These are phyloP conservation scores for Trichogramma dendrolimi DNA, from an alignment of 2,888 invertebrate species.

Conservation along the genomic window DNA sequence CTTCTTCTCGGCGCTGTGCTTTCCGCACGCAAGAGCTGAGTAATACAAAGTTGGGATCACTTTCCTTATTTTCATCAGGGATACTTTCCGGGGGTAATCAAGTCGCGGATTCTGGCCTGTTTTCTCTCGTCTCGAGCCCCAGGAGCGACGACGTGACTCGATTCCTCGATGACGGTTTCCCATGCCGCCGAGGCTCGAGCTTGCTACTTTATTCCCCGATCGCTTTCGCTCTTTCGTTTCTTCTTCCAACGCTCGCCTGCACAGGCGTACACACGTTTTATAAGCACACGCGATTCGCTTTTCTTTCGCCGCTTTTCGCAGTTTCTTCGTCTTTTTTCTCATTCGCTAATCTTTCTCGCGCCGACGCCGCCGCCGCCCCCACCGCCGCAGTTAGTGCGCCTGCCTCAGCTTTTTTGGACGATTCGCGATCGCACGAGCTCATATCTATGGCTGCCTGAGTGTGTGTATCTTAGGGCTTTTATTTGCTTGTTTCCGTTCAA, in stretches of 20 bases:
- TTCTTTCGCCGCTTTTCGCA: not conserved
- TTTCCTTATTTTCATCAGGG: conserved; percentile 35
- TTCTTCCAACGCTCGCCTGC: not conserved
- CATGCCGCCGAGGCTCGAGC: not conserved
- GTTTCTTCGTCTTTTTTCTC: not conserved
- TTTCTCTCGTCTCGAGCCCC: not conserved
- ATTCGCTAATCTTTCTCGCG: conserved; percentile 4
- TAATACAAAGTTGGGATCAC: conserved; percentile 31
- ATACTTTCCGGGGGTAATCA: conserved; percentile 31
- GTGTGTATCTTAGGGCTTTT: not conserved
- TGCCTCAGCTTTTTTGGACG: not conserved
- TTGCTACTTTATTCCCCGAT: conserved; percentile 16
- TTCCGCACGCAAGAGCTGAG: conserved; percentile 18
- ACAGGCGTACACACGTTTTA: too few relatives aligned
- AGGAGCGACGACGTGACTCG: conserved; percentile 17
- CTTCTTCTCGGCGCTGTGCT: conserved; percentile 6
- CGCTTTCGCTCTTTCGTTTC: conserved; percentile 7
- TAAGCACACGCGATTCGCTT: not conserved
- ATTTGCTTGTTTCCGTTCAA: conserved; percentile 14
- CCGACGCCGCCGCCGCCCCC: conserved; percentile 1
- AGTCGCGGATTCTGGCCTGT: conserved; percentile 14
- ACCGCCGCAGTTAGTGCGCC: conserved; percentile 2
- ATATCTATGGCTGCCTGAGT: not conserved
- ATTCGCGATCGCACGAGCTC: not conserved
- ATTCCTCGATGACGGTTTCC: conserved; percentile 11